Evolutionary conservation across 2,113 vertebrate species (phyloP).

Genomic region (Macquaria australasica): DNA sequence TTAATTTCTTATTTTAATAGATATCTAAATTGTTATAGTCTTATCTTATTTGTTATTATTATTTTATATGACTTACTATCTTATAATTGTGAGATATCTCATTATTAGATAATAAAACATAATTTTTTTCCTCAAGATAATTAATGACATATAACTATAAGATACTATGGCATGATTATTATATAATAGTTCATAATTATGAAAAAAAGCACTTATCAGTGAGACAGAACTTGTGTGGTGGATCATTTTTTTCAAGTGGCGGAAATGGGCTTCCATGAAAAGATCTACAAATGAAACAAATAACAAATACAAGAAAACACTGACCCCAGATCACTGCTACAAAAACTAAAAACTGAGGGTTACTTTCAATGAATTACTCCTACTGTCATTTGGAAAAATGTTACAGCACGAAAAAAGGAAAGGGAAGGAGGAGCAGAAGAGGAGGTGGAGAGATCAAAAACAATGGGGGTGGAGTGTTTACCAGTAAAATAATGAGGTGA

Average conservation of each 20-base stretch:
- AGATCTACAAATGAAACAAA: neutral
- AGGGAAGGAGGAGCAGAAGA: conserved; percentile 29
- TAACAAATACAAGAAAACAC: neutral
- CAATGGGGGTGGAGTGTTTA: conserved; percentile 51
- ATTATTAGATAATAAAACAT: neutral
- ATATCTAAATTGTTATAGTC: neutral
- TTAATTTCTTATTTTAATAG: neutral
- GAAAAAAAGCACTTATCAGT: neutral
- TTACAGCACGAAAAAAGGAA: neutral
- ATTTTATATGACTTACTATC: neutral
- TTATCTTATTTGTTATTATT: neutral
- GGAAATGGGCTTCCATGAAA: neutral
- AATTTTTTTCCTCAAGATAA: neutral
- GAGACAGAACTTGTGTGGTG: too few relatives aligned
- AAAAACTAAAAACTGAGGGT: too few relatives aligned
- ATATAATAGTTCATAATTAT: neutral
- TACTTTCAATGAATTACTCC: neutral
- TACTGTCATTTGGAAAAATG: neutral
- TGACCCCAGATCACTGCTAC: too few relatives aligned
- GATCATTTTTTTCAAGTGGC: neutral
- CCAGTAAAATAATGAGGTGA: conserved; percentile 53
- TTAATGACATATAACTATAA: neutral
- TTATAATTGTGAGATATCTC: neutral
- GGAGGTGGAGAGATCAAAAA: conserved; percentile 39
- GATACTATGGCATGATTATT: neutral